Evolutionary conservation across 2,888 invertebrate genomes (phyloP).

Genomic region (Colletes collaris): DNA sequence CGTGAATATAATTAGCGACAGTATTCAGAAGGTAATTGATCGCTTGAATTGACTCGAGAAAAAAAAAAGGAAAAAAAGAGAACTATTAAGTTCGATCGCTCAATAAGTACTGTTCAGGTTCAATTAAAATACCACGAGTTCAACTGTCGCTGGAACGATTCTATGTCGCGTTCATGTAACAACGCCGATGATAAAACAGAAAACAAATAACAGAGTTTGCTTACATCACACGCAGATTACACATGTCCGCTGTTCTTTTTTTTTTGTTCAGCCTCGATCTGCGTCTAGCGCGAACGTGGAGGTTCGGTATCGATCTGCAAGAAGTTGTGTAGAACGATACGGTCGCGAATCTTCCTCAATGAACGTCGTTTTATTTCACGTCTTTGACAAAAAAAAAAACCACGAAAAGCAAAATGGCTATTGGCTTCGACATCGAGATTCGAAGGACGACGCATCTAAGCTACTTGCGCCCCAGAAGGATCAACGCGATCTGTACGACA

Average conservation of each 20-base stretch:
- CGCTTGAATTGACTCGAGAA: too few species aligned
- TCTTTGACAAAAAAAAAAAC: constrained; percentile 27
- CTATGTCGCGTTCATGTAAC: background rate
- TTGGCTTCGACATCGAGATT: background rate
- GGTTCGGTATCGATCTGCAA: background rate
- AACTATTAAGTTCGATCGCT: too few species aligned
- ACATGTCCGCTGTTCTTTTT: background rate
- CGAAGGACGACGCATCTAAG: too few species aligned
- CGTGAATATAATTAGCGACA: too few species aligned
- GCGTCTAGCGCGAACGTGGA: background rate
- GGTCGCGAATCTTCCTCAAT: constrained; percentile 5
- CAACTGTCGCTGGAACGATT: constrained; percentile 1
- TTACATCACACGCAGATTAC: background rate
- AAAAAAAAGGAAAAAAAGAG: too few species aligned
- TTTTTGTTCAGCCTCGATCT: background rate
- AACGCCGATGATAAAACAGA: background rate
- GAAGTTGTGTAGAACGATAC: background rate
- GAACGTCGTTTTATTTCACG: constrained; percentile 20
- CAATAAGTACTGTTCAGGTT: too few species aligned
- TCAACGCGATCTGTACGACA: background rate
- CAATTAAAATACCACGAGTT: constrained; percentile 5
- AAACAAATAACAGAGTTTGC: background rate
- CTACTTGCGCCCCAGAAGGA: too few species aligned
- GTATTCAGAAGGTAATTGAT: too few species aligned
- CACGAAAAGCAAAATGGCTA: constrained; percentile 1